Base-by-base conservation (phyloP, 2,113 vertebrate genomes). In the Dicrurus megarhynchus region DNA sequence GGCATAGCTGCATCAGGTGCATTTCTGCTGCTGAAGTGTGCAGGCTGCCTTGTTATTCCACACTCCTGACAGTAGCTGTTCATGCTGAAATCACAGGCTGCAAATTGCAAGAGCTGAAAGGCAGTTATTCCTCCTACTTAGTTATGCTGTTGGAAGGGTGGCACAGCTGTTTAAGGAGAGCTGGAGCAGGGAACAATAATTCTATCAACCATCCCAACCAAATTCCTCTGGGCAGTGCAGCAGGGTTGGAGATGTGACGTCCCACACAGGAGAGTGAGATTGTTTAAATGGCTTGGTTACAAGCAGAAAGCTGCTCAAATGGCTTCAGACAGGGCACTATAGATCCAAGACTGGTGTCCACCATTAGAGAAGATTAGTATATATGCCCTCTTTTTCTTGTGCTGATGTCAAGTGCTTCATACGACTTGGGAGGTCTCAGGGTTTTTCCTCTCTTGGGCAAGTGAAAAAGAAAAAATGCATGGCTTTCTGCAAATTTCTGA, bases 221-320 rank as follows among this genome's bases (percentile, higher is more conserved):
- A 79, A 69, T 60, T 67, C 22, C 23, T 83, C 49, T 32, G n/a
- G 15, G 13, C 21, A 27, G 0, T 59, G 18, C 13, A 61, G 44
- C 19, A 68, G 41, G 24, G 12, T 10, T 60, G 35, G 32, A 49
- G 32, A 61, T 13, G 11, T 14, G 44, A 55, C 30, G 35, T 35
- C 14, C 23, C n/a, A 33, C 1, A 1, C 2, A 37, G 65, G 47
- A 53, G 12, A 39, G 14, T 30, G 49, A 0, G 1, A 32, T 81
- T 90, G 35, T 14, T 70, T 70, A 52, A 21, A 37, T 39, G 3
- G 23, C 26, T 82, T 39, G 3, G 5, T 50, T 56, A 23, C 8
- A 61, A 10, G 17, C 19, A 71, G 42, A 84, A 87, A 75, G 21
- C 13, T 89, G 22, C 16, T 84, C 24, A 64, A 49, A 71, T 41